Conservation (phyloP, 1,140 invertebrate species). For the Pachypsylla venusta region DNA sequence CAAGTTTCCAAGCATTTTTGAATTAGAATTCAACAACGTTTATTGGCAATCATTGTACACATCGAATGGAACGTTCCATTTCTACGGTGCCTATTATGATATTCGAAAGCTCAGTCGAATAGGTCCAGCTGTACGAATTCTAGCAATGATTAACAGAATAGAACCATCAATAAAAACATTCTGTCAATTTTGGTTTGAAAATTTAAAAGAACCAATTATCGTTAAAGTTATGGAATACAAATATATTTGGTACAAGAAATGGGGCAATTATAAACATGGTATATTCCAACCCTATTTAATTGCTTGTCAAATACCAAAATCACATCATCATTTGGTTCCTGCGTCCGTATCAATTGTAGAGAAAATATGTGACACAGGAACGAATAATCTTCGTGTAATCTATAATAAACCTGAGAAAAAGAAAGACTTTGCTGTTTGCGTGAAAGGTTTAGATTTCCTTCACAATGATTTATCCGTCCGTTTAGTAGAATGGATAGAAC, state of each 20-base stretch:
- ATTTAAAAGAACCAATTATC: slow-evolving; percentile 58
- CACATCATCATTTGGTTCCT: slow-evolving; percentile 54
- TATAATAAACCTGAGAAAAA: slow-evolving; percentile 52
- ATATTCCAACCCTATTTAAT: slow-evolving; percentile 83
- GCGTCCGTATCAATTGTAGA: slow-evolving; percentile 76
- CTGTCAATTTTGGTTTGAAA: slow-evolving; percentile 84
- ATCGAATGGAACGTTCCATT: slow-evolving; percentile 63
- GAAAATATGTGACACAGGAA: slow-evolving; percentile 65
- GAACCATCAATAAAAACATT: slow-evolving; percentile 64
- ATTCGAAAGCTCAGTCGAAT: slow-evolving; percentile 54
- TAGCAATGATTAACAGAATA: slow-evolving; percentile 79
- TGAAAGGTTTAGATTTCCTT: slow-evolving; percentile 82
- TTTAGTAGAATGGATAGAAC: slow-evolving; percentile 89
- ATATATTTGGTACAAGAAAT: slow-evolving; percentile 86
- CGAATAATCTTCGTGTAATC: slow-evolving; percentile 73
- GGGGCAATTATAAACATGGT: slow-evolving; percentile 86
- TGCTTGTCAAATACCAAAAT: slow-evolving; percentile 67
- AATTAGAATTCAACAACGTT: slow-evolving; percentile 79
- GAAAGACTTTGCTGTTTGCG: slow-evolving; percentile 81
- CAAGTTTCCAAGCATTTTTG: slow-evolving; percentile 67
- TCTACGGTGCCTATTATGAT: slow-evolving; percentile 82
- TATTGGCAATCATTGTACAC: slow-evolving; percentile 75
- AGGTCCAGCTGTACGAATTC: slow-evolving; percentile 65
- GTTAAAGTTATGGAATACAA: slow-evolving; percentile 75
- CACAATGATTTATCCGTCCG: slow-evolving; percentile 79